Evolutionary conservation across 2,888 invertebrate species (phyloP).

Genomic region (Schrankia costaestrigalis): DNA sequence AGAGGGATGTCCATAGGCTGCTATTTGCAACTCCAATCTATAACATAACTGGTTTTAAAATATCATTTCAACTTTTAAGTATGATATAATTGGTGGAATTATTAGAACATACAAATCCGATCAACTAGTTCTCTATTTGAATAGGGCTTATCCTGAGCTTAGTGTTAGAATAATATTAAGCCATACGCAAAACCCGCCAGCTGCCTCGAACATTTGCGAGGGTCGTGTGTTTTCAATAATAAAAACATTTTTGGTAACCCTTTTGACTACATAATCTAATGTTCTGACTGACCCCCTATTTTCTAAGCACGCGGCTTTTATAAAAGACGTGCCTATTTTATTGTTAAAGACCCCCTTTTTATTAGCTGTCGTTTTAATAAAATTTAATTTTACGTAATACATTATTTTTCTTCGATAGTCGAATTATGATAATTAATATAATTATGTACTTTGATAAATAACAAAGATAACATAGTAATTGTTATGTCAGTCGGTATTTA

Average conservation of each 20-base stretch:
- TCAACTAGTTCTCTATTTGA: conserved; percentile 42
- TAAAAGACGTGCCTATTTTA: conserved; percentile 41
- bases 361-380: conserved; percentile 25
- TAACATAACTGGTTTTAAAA: too few relatives aligned
- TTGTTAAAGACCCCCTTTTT: conserved; percentile 37
- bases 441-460: background rate
- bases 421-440: conserved; percentile 11
- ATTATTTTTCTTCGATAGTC: conserved; percentile 17
- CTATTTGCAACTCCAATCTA: too few relatives aligned
- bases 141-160: conserved; percentile 35
- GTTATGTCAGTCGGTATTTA: conserved; percentile 25
- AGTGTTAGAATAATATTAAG: conserved; percentile 68
- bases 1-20: too few relatives aligned
- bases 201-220: conserved; percentile 54
- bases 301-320: conserved; percentile 47
- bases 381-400: conserved; percentile 23
- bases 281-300: conserved; percentile 48
- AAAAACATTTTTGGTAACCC: conserved; percentile 72
- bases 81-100: too few relatives aligned
- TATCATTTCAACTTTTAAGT: too few relatives aligned
- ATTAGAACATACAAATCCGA: conserved; percentile 59
- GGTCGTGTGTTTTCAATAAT: conserved; percentile 58
- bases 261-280: conserved; percentile 58
- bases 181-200: conserved; percentile 49
- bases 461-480: conserved; percentile 11